Percentiles rank a stretch among this genome's conserved stretches.
Conservation (phyloP, 2,888 invertebrate genomes). For the Campaea margaritaria region DNA sequence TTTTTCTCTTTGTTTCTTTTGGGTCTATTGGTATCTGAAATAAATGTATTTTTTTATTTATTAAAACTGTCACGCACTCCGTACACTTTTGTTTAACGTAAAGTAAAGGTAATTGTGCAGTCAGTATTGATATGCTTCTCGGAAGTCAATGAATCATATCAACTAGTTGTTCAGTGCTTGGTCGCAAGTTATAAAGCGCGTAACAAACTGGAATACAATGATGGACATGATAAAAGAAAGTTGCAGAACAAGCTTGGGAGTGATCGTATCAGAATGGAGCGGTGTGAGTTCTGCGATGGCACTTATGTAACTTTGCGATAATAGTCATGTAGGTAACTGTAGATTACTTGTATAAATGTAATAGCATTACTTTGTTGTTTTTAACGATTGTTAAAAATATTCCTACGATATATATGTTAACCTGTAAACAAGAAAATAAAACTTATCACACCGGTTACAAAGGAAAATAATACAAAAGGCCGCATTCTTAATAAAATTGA, state of each 20-base stretch:
- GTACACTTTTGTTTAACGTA: too few species aligned
- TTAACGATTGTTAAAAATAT: too few species aligned
- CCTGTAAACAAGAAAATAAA: background rate
- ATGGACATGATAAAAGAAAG: background rate
- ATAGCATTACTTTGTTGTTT: too few species aligned
- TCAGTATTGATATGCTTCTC: too few species aligned
- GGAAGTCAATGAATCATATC: background rate
- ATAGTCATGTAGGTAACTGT: too few species aligned
- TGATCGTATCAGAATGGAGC: background rate
- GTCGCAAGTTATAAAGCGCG: background rate
- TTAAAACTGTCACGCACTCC: too few species aligned
- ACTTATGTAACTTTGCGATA: background rate
- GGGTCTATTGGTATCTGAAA: too few species aligned
- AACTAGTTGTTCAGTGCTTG: background rate
- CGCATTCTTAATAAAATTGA: slow-evolving; percentile 36
- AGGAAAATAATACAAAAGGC: slow-evolving; percentile 29
- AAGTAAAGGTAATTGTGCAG: too few species aligned
- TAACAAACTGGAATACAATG: background rate
- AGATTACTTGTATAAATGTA: too few species aligned
- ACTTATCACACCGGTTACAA: slow-evolving; percentile 15
- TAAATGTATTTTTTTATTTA: too few species aligned
- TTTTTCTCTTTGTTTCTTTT: too few species aligned
- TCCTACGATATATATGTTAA: too few species aligned
- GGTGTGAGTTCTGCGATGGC: background rate
- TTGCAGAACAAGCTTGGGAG: background rate